Base-by-base conservation (phyloP, 2,113 vertebrate species). In the Pteropus alecto region DNA sequence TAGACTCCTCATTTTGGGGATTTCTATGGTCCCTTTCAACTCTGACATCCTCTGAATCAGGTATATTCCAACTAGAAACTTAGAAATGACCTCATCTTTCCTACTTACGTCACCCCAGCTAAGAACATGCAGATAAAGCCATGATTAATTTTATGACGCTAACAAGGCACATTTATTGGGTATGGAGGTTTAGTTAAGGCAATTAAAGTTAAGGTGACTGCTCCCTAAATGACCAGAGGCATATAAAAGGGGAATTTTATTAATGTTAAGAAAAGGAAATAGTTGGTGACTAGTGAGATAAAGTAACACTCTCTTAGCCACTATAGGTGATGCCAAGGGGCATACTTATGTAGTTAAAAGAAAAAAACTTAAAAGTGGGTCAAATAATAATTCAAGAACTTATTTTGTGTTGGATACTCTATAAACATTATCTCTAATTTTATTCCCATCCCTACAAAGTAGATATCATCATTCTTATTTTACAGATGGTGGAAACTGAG, bases 101-200 rank as follows among this genome's bases (percentile, higher is more conserved):
- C 43, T 94, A 38, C 30, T 96, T 76, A 65, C 0, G 33, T 71
- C 65, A 65, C 90, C n/a, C 51, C 28, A 60, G 78, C 70, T 46
- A 60, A 46, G 89, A 95, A 91, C 83, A 92, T 61, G 35, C 79
- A 89, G 60, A 94, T 88, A 87, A 92, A 92, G 24, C 90, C 51
- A 60, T 13, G 38, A 71, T 77, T 82, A 78, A 96, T 43, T 86
- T 95, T 68, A 58, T 70, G 51, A 38, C 68, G 83, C 43, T 89
- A 82, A 87, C 67, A 74, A 94, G 58, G 51, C 74, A 77, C 26
- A 38, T 85, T 90, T 86, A 54, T 92, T 90, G 73, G 51, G 18
- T 90, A 35, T 54, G 11, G 63, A 97, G n/a, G 58, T 92, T 96
- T 92, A 84, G 48, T 86, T 67, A 88, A 93, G 85, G 81, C 63